These are phyloP conservation scores for Synergus laeviventris DNA, from an alignment of 2,888 invertebrate genomes.

Conservation along the genomic window DNA sequence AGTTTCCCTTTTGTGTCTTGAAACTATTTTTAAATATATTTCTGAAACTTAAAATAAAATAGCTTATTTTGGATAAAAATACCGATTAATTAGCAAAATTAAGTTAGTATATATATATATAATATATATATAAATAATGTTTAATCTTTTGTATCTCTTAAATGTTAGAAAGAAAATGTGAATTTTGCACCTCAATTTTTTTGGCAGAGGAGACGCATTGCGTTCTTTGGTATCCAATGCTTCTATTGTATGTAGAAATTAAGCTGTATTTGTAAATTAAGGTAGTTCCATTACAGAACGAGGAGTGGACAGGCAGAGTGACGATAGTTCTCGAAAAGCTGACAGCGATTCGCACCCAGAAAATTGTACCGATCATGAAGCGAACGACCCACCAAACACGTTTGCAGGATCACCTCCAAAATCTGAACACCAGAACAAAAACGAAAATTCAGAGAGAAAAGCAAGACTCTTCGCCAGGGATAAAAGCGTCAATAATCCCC, in stretches of 20 bases:
- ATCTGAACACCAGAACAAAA: slow-evolving; percentile 78
- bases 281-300: slow-evolving; percentile 71
- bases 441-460: slow-evolving; percentile 70
- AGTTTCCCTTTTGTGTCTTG: not conserved
- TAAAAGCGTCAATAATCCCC: slow-evolving; percentile 75
- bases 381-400: slow-evolving; percentile 79
- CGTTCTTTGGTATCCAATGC: slow-evolving; percentile 1
- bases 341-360: slow-evolving; percentile 79
- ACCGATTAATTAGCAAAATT: not conserved
- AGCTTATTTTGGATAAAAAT: not conserved
- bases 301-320: slow-evolving; percentile 77
- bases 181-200: slow-evolving; percentile 20
- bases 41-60: not conserved
- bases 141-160: not conserved
- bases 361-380: slow-evolving; percentile 83
- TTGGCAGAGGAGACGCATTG: slow-evolving; percentile 2
- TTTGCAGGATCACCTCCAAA: slow-evolving; percentile 81
- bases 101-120: too few species aligned
- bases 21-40: not conserved
- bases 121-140: too few species aligned
- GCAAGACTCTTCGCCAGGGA: slow-evolving; percentile 81
- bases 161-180: not conserved
- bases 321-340: slow-evolving; percentile 78
- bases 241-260: not conserved
- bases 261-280: slow-evolving; percentile 44